A percentile compares a stretch with the other conserved stretches of the same genome.
These are phyloP conservation scores for Tinamus guttatus DNA, from an alignment of 2,113 vertebrate genomes.

Conservation along the genomic window DNA sequence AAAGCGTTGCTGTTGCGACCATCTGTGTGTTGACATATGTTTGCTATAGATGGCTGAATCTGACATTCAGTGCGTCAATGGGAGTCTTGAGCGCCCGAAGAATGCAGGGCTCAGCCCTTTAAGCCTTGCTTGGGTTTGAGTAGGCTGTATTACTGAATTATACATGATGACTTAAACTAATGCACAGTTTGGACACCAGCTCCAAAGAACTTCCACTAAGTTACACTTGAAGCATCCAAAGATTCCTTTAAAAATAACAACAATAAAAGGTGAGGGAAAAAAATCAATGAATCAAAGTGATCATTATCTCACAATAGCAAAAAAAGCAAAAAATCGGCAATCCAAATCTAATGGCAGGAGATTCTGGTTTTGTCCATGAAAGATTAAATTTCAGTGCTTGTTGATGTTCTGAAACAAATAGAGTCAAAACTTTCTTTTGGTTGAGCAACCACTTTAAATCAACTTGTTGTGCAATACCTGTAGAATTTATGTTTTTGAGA, in stretches of 20 bases:
- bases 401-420: too few relatives aligned
- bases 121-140: neutral
- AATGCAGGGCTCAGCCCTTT: neutral
- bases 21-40: conserved; percentile 55
- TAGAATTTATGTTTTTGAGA: conserved; percentile 51
- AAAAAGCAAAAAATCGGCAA: neutral
- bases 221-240: neutral
- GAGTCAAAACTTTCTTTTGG: conserved; percentile 23
- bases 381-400: neutral
- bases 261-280: too few relatives aligned
- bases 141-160: neutral
- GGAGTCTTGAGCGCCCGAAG: neutral
- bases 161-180: neutral
- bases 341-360: neutral
- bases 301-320: neutral
- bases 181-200: neutral
- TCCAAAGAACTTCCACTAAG: neutral
- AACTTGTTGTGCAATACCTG: conserved; percentile 17
- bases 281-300: neutral
- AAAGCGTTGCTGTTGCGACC: conserved; percentile 39
- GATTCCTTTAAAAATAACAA: neutral
- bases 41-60: conserved; percentile 12
- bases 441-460: conserved; percentile 60
- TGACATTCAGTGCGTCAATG: neutral
- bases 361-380: conserved; percentile 27